Base-by-base conservation (phyloP, 2,797 vertebrate species). In the Myiotriccus ornatus region DNA sequence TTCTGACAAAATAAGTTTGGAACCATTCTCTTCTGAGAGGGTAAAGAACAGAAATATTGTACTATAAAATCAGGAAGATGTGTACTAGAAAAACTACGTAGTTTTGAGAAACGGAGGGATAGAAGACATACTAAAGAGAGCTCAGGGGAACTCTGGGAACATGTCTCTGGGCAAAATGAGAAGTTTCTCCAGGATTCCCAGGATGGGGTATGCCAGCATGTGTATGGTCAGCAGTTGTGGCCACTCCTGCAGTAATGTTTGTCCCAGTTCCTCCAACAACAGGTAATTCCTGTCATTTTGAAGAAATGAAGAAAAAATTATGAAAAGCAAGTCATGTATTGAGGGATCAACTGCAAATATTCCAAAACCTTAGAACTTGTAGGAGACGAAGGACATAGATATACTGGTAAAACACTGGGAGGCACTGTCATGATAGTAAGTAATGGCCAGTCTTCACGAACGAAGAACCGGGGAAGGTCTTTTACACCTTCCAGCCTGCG, bases 221-320 rank as follows among this genome's bases (percentile, higher is more conserved):
- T 0, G 0, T 39, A 25, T 0, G 0, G 35, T 44, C 30, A 18
- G 44, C 64, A 59, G 39, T 55, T n/a, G 12, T 24, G 46, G 25
- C 30, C 5, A 2, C 24, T 76, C 2, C 53, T 68, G 27, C 34
- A 21, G 46, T 37, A 16, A 49, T 13, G 13, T 55, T 86, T 83
- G 46, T 55, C 41, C 37, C 37, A 43, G 20, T 34, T 73, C 24
- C 63, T 67, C 34, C 22, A 69, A 12, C 12, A 80, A 30, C 18
- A 52, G 22, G 14, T 35, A 6, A 46, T 50, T 74, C 37, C 34
- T 85, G 46, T 67, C 15, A 30, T 78, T 78, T 86, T 7, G 15
- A 30, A 64, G 0, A 2, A 44, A 20, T 17, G 8, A 34, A 46
- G 41, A 43, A 70, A 68, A 52, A 8, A 9, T 3, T 20, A n/a